A percentile compares a stretch with the other conserved stretches of the same genome.
These are phyloP conservation scores for Drosophila saltans DNA, from an alignment of 1,140 invertebrate species.

Conservation along the genomic window DNA sequence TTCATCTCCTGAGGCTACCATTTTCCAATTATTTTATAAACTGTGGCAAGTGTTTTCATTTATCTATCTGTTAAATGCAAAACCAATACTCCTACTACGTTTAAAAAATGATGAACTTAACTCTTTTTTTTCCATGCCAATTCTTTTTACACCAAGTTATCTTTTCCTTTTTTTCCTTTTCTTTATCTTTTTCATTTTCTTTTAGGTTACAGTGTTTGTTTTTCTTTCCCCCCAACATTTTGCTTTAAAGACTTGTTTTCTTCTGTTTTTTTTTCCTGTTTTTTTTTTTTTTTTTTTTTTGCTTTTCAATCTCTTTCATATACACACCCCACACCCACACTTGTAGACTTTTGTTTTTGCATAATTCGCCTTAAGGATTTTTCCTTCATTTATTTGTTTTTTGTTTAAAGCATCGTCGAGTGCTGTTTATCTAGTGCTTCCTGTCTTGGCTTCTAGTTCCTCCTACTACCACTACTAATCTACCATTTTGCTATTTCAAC, in stretches of 20 bases:
- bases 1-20: too few relatives aligned
- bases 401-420: constrained; percentile 23
- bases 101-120: too few relatives aligned
- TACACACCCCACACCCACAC: not conserved
- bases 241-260: not conserved
- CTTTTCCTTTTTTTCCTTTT: too few relatives aligned
- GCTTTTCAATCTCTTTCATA: not conserved
- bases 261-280: not conserved
- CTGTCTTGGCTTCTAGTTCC: constrained; percentile 8
- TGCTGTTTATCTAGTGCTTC: constrained; percentile 8
- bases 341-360: not conserved
- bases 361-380: constrained; percentile 1
- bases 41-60: too few relatives aligned
- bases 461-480: constrained; percentile 17
- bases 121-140: constrained; percentile 2
- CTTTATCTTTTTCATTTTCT: too few relatives aligned
- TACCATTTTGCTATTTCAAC: constrained; percentile 47
- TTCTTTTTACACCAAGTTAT: not conserved
- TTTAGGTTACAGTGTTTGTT: too few relatives aligned
- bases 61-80: too few relatives aligned
- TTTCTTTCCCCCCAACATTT: not conserved
- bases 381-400: constrained; percentile 29
- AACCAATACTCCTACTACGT: too few relatives aligned
- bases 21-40: too few relatives aligned
- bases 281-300: not conserved